phyloP scores from a whole-genome alignment of 2,113 vertebrate genomes.

The Mesocricetus auratus region DNA sequence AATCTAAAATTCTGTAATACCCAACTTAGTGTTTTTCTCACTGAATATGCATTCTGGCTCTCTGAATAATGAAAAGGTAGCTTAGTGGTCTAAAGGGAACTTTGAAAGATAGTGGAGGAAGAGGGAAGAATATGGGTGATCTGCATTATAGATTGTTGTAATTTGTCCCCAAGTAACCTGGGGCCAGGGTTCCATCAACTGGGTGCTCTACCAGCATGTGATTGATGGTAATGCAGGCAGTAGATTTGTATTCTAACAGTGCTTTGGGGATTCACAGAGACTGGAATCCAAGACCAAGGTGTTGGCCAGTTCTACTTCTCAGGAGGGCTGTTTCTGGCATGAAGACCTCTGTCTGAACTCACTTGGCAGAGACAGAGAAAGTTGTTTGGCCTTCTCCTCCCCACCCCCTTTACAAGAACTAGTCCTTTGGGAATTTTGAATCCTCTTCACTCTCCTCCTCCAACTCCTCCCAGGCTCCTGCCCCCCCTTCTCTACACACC shows the following conservation, averaged over 20 bases:
- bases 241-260: neutral
- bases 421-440: neutral
- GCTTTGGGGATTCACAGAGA: neutral
- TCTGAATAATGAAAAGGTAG: neutral
- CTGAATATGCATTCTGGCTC: neutral
- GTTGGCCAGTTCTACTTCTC: neutral
- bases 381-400: neutral
- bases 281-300: neutral
- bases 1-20: slow-evolving; percentile 29
- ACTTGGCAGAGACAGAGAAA: neutral
- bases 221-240: neutral
- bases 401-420: neutral
- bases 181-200: neutral
- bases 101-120: neutral
- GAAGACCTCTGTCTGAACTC: neutral
- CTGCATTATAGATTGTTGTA: neutral
- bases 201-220: neutral
- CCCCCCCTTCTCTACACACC: neutral
- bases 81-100: slow-evolving; percentile 10
- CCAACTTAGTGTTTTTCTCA: neutral
- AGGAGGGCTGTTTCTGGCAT: neutral
- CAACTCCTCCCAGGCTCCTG: neutral
- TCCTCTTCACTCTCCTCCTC: neutral
- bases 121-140: neutral
- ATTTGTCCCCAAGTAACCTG: slow-evolving; percentile 23